Evolutionary conservation across 2,888 invertebrate genomes (phyloP), one percentile per base, ranked within the genome.

Genomic region (Cantharis lateralis): DNA sequence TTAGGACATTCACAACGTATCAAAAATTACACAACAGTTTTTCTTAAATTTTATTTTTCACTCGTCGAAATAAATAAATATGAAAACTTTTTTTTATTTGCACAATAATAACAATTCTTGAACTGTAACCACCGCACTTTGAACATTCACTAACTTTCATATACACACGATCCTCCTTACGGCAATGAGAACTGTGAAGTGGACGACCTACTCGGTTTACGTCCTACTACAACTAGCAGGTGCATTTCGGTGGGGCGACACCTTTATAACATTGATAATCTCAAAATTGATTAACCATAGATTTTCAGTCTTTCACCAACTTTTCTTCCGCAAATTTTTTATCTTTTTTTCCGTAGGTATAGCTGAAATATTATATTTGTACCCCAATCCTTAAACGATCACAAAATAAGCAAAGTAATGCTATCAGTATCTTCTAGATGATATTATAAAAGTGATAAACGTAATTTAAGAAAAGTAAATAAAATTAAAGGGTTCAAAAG

Each of bases 231-330:
- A 76, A 76, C 78, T 74, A 78, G 18, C 18, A 80, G 80, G 80
- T 80, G 81, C 80, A 80, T 78, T 80, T 80, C 77, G 73, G 73
- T 79, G 81, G 81, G 81, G 78, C 77, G 76, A 75, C 81, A 79
- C 79, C 74, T 77, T 78, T 79, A 75, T 78, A 79, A 80, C 20
- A 66, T n/a, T 20, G 24, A 66, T 66, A 66, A 20, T 66, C 20
- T 20, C n/a, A 66, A 64, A 64, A 20, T 66, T 66, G n/a, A 18
- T 20, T 20, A 63, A 66, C 10, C 24, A 77, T 66, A 66, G 64
- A 66, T 20, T 3, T 16, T 20, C 1, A 66, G n/a, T 66, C 13
- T 20, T 11, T n/a, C 20, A 20, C 10, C 1, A 24, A 24, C 9
- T 24, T 9, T 24, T 24, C 9, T 24, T 24, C 9, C 24, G 9